These are phyloP conservation scores for Halesus radiatus DNA, from an alignment of 1,140 invertebrate species.

Conservation along the genomic window DNA sequence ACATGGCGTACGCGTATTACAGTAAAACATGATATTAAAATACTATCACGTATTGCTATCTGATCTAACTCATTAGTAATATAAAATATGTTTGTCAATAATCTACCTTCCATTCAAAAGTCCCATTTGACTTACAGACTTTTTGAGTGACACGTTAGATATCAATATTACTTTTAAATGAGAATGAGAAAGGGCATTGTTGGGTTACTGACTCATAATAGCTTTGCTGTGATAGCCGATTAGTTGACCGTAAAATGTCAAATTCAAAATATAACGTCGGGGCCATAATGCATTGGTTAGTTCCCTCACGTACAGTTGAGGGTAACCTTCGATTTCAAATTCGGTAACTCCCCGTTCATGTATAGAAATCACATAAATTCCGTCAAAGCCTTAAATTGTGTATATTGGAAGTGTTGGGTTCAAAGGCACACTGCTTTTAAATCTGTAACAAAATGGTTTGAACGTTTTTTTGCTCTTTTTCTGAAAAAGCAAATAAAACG, in stretches of 20 bases:
- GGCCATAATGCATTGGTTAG: slow-evolving; percentile 25
- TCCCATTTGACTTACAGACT: no score
- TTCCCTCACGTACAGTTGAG: slow-evolving; percentile 17
- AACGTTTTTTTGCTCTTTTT: no score
- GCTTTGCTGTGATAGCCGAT: slow-evolving; percentile 1
- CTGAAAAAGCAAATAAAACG: no score
- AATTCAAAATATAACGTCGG: slow-evolving; percentile 45
- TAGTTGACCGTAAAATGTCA: slow-evolving; percentile 44
- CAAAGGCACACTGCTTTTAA: neutral
- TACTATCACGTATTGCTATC: no score
- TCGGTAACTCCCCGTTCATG: slow-evolving; percentile 50
- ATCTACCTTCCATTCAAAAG: no score
- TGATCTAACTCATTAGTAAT: no score
- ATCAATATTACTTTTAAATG: neutral
- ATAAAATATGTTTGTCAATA: no score
- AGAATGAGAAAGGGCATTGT: slow-evolving; percentile 5
- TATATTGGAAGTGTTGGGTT: slow-evolving; percentile 28
- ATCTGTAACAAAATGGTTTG: no score
- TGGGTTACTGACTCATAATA: neutral
- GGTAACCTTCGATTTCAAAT: slow-evolving; percentile 38
- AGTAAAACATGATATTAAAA: no score
- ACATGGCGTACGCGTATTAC: no score
- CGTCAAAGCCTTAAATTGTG: slow-evolving; percentile 22
- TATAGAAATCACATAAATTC: slow-evolving; percentile 52
- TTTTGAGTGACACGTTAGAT: no score